Base-by-base conservation (phyloP, 2,888 invertebrate species). In the Malthinus seriepunctatus region DNA sequence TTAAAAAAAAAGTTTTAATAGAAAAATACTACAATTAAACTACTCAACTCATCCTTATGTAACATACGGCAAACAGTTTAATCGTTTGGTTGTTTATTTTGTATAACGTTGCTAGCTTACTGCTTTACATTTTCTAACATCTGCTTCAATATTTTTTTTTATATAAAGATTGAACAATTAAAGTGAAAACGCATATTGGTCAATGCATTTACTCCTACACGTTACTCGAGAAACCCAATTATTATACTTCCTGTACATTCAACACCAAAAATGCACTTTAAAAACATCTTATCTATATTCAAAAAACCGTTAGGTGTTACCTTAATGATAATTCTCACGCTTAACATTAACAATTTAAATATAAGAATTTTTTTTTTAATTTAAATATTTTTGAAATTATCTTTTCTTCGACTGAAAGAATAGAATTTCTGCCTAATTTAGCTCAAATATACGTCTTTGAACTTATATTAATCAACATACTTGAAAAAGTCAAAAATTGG, bases 121-220 rank as follows among this genome's bases (percentile, higher is more conserved):
- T 51, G 44, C 48, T 55, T 55, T 58, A 48, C 58, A 59, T 58
- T 58, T 37, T 47, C 51, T 50, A 62, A 62, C 62, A 62, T 63
- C 55, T 63, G 58, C 61, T 53, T 23, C 23, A 5, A 23, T 39
- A 34, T 33, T 23, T 23, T 23, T n/a, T 50, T 61, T 55, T 61
- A 50, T 61, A 52, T 52, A 56, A 56, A 52, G 58, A 58, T 63
- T 61, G 61, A 61, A 63, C 63, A 63, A 63, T 63, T 63, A 61
- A 63, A 63, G 63, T 63, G 63, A 63, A 63, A 63, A 63, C 65
- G 52, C 52, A 64, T 65, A 67, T 64, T 65, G 67, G 65, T 65
- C 67, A 65, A 55, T 59, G 48, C 55, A 51, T 60, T 63, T 63
- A 62, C 66, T 57, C 60, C 60, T 52, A 59, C 61, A 62, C 58